Base-by-base conservation (phyloP, 2,888 invertebrate species). In the Napeogenes sylphis region DNA sequence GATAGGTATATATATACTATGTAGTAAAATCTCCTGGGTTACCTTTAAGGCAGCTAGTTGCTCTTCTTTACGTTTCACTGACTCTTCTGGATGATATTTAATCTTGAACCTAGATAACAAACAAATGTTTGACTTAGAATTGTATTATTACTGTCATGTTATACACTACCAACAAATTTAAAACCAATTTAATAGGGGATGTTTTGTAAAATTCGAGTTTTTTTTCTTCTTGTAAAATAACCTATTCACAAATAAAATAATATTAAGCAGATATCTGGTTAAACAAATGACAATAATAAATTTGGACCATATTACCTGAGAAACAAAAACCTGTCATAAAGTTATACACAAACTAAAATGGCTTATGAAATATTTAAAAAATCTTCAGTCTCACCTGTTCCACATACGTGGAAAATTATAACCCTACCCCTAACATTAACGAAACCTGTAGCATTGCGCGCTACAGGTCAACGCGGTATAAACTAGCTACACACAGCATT, bases 31-130 rank as follows among this genome's bases (percentile, higher is more conserved):
- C 13, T 21, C 21, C 21, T 5, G 21, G 10, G 30, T 10, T 90
- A 97, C 97, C 93, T 95, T 95, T 53, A 98, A 89, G 63, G 96
- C 95, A 62, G 91, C 87, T 62, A 94, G 90, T 75, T 97, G 96
- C 78, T 98, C 98, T 21, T 96, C 96, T 83, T 96, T 97, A 62
- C 97, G 92, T 83, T 96, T 97, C 45, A 95, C 93, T 59, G 97
- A 97, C 79, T 99, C 99, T 84, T 98, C 98, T 3, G 99, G 99
- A 85, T 99, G 99, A 81, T 99, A 99, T 91, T 99, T 99, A 74
- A 96, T 94, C 90, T 98, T 98, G 93, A 99, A 99, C 99, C 99
- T 99, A 90, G 64, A 80, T 73, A 71, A 72, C 72, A 78, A 79
- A 53, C 12, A 54, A 51, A 46, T 57, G 8, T 13, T 3, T 10